These are phyloP conservation scores for Hylaeus anthracinus DNA, from an alignment of 1,140 invertebrate species.

Conservation along the genomic window DNA sequence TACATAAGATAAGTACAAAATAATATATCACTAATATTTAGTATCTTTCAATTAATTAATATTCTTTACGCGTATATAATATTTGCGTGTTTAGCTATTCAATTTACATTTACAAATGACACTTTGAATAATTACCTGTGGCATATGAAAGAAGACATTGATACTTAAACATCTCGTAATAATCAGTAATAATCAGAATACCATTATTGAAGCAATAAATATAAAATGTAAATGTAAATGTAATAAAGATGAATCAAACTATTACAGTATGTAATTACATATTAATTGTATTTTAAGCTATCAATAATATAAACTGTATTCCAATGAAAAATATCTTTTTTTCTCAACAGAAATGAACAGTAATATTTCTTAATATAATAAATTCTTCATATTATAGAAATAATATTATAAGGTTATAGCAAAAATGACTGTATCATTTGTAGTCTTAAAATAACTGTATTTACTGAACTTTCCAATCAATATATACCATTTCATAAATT, in stretches of 20 bases:
- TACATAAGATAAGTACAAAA: background rate
- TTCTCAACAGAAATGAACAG: background rate
- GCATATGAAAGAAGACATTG: too few relatives aligned
- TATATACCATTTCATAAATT: background rate
- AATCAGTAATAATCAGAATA: background rate
- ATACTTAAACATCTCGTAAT: background rate
- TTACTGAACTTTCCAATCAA: background rate
- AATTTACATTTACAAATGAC: background rate
- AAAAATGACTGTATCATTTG: constrained; percentile 28
- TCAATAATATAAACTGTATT: background rate
- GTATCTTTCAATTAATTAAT: background rate
- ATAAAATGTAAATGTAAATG: background rate
- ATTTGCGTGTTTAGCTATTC: background rate
- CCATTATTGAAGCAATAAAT: background rate
- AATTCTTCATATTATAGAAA: background rate
- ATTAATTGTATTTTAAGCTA: too few relatives aligned
- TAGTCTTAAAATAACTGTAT: background rate
- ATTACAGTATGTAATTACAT: background rate
- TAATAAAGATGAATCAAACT: background rate
- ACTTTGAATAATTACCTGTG: background rate
- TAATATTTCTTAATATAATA: background rate
- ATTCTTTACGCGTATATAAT: background rate
- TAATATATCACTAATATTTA: background rate
- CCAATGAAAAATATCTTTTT: background rate
- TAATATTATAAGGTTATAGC: constrained; percentile 14